Base-by-base conservation (phyloP, 2,113 vertebrate genomes). In the Tylochromis polylepis region DNA sequence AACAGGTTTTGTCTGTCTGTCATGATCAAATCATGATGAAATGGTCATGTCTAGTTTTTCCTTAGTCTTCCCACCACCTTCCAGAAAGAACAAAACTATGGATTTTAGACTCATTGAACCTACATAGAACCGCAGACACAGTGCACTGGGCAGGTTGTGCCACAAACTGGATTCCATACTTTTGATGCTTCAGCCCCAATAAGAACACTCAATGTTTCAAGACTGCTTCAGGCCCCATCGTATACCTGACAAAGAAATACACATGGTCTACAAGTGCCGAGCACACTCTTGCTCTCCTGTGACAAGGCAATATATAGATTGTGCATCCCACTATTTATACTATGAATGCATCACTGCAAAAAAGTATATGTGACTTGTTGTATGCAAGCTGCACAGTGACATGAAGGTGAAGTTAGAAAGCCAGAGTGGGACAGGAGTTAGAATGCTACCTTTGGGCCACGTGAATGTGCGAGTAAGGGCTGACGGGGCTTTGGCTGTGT, bases 381-480 rank as follows among this genome's bases (percentile, higher is more conserved):
- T 18, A 34, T 80, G 57, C 22, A 79, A 56, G 55, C 72, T 83
- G 34, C 51, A 53, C 16, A 49, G 5, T n/a, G 53, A 60, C 24
- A 49, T 3, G 55, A 79, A 34, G 14, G 49, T 83, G 83, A 83
- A 49, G 53, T 80, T 85, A 58, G 82, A 82, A 85, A 84, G 86
- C 84, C 62, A 24, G 41, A 86, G 65, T 22, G 11, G 16, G 62
- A 51, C 46, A 34, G 56, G 34, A 72, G 67, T 46, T 72, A 11
- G 58, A 20, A 49, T 4, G 59, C 36, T 53, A 82, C 92, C 87
- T 84, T 79, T 79, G 46, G 65, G 90, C 91, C 94, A 95, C 92
- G 92, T 94, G 96, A 95, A 89, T 81, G 82, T 56, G 77, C 79
- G 90, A 90, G 91, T 82, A 89, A 89, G 77, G 91, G 90, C 88